Conservation (phyloP, 2,888 invertebrate genomes). For the Bellardia pandia region DNA sequence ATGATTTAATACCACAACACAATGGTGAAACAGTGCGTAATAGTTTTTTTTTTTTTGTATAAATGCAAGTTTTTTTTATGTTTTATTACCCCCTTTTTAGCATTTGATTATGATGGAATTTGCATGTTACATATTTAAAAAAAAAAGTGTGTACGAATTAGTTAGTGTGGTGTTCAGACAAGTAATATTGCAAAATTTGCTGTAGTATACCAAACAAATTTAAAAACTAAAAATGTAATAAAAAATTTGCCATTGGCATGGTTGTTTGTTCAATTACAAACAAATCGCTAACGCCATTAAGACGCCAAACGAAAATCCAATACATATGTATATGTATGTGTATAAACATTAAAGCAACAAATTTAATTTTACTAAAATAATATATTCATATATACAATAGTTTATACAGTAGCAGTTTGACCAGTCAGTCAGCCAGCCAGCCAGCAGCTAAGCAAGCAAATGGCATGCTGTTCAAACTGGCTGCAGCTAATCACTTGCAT, state of each 20-base stretch:
- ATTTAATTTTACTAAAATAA: slow-evolving; percentile 37
- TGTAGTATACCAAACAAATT: neutral
- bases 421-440: slow-evolving; percentile 24
- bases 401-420: slow-evolving; percentile 65
- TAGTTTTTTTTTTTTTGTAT: neutral
- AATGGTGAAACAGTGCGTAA: slow-evolving; percentile 52
- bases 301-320: slow-evolving; percentile 62
- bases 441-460: slow-evolving; percentile 14
- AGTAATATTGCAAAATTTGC: slow-evolving; percentile 58
- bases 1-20: slow-evolving; percentile 45
- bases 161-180: slow-evolving; percentile 18
- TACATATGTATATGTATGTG: neutral
- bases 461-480: slow-evolving; percentile 62
- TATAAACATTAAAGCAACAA: slow-evolving; percentile 29
- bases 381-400: slow-evolving; percentile 40
- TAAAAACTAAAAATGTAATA: neutral
- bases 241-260: slow-evolving; percentile 69
- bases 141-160: slow-evolving; percentile 18
- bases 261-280: slow-evolving; percentile 48
- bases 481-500: slow-evolving; percentile 57
- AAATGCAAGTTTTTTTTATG: slow-evolving; percentile 14
- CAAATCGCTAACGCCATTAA: slow-evolving; percentile 70
- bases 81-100: slow-evolving; percentile 14
- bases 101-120: slow-evolving; percentile 43
- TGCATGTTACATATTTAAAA: slow-evolving; percentile 48